Evolutionary conservation across 2,113 vertebrate species (phyloP), one percentile per base, ranked within the genome.

Genomic region (Callopanchax toddi): DNA sequence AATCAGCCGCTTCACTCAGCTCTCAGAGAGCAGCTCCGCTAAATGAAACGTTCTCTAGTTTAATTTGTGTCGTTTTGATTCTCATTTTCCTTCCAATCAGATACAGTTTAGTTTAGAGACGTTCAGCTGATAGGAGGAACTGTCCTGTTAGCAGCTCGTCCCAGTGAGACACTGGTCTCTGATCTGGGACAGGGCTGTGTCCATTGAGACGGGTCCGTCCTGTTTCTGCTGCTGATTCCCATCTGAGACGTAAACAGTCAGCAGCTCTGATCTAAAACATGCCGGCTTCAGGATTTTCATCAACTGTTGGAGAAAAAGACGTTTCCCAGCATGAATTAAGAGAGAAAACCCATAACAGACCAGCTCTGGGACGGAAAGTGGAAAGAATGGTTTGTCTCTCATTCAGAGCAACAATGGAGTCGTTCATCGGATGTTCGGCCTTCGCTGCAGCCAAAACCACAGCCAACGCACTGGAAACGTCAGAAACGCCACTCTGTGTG

Each of bases 331-430:
- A 44, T 54, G 39, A 17, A 32, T 40, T 25, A n/a, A 58, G 36
- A 60, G 43, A 0, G n/a, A n/a, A n/a, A n/a, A n/a, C n/a, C n/a
- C 67, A 39, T 7, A 39, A 60, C 20, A 74, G 73, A 78, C 69
- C 53, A 61, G 65, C 69, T 67, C 67, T 67, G 81, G 72, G 67
- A 40, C 77, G 84, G 79, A 85, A 71, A 82, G 44, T 78, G 83
- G 72, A 77, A 72, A 84, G 70, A 84, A 78, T 74, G 81, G 76
- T 44, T 54, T 18, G 32, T 32, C 51, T 71, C 57, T 65, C 26
- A 1, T 53, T 69, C 42, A 0, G 49, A 16, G 63, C 36, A 87
- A 87, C 85, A 87, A 82, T 82, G 85, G 65, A 44, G 71, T 65
- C 45, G 74, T 84, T 87, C 79, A 87, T 73, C 59, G 61, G 43